phyloP scores from a whole-genome alignment of 2,888 invertebrate genomes.

The Cylindroiulus punctatus region DNA sequence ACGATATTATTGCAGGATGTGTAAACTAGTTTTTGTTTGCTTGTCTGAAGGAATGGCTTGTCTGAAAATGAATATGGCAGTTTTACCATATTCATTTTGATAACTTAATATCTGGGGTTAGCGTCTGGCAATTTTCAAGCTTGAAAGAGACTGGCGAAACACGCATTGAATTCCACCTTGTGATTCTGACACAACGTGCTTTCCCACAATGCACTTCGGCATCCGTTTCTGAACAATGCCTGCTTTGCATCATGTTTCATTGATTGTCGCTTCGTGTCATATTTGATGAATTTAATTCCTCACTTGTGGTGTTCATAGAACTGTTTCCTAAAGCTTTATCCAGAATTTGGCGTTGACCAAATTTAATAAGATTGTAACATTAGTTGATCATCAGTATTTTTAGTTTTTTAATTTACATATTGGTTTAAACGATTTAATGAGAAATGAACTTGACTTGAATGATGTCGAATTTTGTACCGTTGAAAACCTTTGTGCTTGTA shows the following conservation, averaged over 20 bases:
- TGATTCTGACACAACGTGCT: neutral
- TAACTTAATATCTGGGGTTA: constrained; percentile 43
- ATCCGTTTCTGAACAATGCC: neutral
- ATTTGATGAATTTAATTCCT: neutral
- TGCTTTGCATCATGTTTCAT: neutral
- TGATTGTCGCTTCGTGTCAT: neutral
- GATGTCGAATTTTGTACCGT: too few relatives aligned
- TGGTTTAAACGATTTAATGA: too few relatives aligned
- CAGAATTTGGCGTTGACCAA: too few relatives aligned
- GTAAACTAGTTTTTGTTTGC: constrained; percentile 42
- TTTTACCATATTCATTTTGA: constrained; percentile 5
- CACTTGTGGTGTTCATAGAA: neutral
- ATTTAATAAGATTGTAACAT: too few relatives aligned
- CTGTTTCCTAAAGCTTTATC: neutral
- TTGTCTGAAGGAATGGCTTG: neutral
- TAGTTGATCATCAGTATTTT: too few relatives aligned
- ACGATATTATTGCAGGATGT: constrained; percentile 39
- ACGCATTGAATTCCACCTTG: neutral
- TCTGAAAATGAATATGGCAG: too few relatives aligned
- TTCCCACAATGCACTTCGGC: neutral
- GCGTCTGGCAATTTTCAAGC: constrained; percentile 13
- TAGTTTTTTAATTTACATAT: too few relatives aligned
- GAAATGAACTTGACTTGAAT: too few relatives aligned
- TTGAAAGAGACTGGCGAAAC: neutral
- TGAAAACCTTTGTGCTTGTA: too few relatives aligned